Conservation (phyloP, 2,888 invertebrate genomes). For the Alviniconcha strummeri region DNA sequence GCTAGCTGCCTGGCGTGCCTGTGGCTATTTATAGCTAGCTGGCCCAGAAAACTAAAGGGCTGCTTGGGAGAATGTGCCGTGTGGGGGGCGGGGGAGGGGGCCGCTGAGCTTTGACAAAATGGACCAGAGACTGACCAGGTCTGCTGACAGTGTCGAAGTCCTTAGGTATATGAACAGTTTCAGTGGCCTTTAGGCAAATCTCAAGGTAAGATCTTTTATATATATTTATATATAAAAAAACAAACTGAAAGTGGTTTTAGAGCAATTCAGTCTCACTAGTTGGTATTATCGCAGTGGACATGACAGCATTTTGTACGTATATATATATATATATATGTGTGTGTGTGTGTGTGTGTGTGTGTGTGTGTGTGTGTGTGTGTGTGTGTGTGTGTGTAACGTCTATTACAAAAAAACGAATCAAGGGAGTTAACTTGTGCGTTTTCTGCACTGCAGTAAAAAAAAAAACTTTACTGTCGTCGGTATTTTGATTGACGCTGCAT, state of each 20-base stretch:
- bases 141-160: too few relatives aligned
- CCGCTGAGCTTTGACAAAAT: too few relatives aligned
- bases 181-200: too few relatives aligned
- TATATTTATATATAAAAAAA: not conserved
- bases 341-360: slow-evolving; percentile 7
- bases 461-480: not conserved
- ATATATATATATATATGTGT: not conserved
- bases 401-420: not conserved
- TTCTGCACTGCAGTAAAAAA: not conserved
- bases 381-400: not conserved
- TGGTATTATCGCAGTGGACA: not conserved
- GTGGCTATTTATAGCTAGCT: too few relatives aligned
- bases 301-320: too few relatives aligned
- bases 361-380: slow-evolving; percentile 9
- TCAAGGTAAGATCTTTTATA: not conserved
- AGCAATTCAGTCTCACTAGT: too few relatives aligned
- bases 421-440: not conserved
- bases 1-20: too few relatives aligned
- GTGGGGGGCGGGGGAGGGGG: too few relatives aligned
- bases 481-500: not conserved
- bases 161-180: too few relatives aligned
- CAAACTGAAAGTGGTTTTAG: not conserved
- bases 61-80: too few relatives aligned
- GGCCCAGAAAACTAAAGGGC: too few relatives aligned
- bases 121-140: too few relatives aligned